Base-by-base conservation (phyloP, 2,113 vertebrate species). In the Xerus inauris region DNA sequence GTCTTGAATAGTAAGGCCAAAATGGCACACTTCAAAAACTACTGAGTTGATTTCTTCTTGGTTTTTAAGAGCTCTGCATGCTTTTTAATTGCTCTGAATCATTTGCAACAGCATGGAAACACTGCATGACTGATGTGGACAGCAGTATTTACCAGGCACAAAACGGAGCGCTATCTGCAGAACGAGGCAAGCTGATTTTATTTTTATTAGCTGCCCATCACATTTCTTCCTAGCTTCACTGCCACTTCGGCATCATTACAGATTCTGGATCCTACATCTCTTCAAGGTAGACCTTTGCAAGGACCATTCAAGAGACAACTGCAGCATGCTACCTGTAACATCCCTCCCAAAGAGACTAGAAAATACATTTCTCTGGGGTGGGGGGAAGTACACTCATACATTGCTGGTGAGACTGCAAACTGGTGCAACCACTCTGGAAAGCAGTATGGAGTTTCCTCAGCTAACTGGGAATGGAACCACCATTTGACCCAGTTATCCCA, bases 1-100 rank as follows among this genome's bases (percentile, higher is more conserved):
- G 57, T 59, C 69, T 73, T 51, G 24, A 95, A 51, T 73, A 51
- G 65, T 85, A 82, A 93, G 92, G 97, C 93, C 97, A 95, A 96
- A 95, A 92, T 40, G 96, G 93, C 97, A 96, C 93, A 95, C 94
- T 97, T 96, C 85, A 93, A 80, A 93, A 97, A 94, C 42, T 4
- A 73, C 2, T 6, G 14, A 32, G 14, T 6, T 24, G 84, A 77
- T 54, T 81, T 65, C 51, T 79, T 77, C 32, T 45, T 71, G 38
- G 22, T 67, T 49, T 88, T 81, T 65, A 76, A 59, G 75, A 79
- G 24, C 45, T 65, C n/a, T n/a, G 67, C 54, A 65, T 45, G 40
- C 14, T 54, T 51, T 40, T 49, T 64, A 59, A 49, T 71, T 71
- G 14, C 35, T 86, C 47, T 45, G 22, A 93, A 42, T 69, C 38